phyloP scores from a whole-genome alignment of 1,140 invertebrate genomes.

The Trichoplusia ni region DNA sequence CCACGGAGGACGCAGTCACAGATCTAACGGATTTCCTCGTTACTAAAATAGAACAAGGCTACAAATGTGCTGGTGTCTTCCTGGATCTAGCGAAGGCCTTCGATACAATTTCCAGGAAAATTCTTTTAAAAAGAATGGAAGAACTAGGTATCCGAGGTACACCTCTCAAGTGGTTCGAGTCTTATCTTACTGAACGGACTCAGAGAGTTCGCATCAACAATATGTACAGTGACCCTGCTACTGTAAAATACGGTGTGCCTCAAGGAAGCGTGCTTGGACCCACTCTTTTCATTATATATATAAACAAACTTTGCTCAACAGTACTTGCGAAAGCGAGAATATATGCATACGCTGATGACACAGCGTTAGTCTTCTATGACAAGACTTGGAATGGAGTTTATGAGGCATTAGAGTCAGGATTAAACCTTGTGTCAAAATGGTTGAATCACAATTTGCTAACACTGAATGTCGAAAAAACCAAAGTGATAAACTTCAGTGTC shows the following conservation, averaged over 20 bases:
- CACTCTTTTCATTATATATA: slow-evolving; percentile 38
- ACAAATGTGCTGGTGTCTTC: slow-evolving; percentile 31
- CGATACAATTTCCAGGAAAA: slow-evolving; percentile 25
- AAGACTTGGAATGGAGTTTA: slow-evolving; percentile 22
- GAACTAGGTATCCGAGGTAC: slow-evolving; percentile 19
- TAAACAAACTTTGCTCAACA: slow-evolving; percentile 33
- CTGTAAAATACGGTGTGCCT: slow-evolving; percentile 23
- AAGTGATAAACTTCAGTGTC: no score
- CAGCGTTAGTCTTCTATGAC: slow-evolving; percentile 29
- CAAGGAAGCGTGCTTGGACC: slow-evolving; percentile 41
- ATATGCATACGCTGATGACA: slow-evolving; percentile 39
- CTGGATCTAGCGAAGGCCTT: slow-evolving; percentile 41
- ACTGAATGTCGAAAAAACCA: slow-evolving; percentile 37
- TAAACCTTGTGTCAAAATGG: no score
- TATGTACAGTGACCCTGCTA: background rate
- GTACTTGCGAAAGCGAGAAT: no score
- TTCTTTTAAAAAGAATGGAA: slow-evolving; percentile 25
- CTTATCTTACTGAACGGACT: background rate
- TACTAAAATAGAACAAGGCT: slow-evolving; percentile 5
- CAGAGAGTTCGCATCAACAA: slow-evolving; percentile 9
- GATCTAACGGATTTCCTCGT: slow-evolving; percentile 12
- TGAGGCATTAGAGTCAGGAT: background rate
- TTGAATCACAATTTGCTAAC: slow-evolving; percentile 31
- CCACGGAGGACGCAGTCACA: slow-evolving; percentile 16
- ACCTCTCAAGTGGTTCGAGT: slow-evolving; percentile 7